phyloP scores from a whole-genome alignment of 37 sponge, comb jelly and placozoan species.

The Crambe crambe region DNA sequence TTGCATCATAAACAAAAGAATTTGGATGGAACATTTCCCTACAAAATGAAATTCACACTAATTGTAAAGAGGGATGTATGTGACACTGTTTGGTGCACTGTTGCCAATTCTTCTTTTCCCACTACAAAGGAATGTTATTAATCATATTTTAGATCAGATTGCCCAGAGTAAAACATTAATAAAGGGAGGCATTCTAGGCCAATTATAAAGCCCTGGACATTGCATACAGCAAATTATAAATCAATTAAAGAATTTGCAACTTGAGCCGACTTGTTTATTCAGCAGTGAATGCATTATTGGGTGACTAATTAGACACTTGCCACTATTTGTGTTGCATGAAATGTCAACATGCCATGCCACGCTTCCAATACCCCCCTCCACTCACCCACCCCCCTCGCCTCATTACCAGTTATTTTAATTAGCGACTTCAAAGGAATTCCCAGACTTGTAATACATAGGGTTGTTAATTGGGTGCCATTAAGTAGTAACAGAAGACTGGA shows the following conservation, averaged over 20 bases:
- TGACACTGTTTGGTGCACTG: no score
- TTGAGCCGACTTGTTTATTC: not conserved
- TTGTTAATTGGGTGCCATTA: no score
- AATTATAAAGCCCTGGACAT: not conserved
- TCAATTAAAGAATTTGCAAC: not conserved
- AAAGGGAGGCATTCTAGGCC: not conserved
- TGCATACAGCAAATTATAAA: not conserved
- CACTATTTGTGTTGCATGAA: no score
- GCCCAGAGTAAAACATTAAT: not conserved
- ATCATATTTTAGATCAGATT: not conserved
- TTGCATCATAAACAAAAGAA: no score
- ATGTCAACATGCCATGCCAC: no score
- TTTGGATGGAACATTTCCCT: no score
- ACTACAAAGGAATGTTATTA: not conserved
- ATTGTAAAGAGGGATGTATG: no score
- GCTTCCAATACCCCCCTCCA: not conserved
- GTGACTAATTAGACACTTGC: not conserved
- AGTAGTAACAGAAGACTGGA: no score
- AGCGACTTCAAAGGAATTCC: conserved; percentile 34
- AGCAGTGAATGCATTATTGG: not conserved
- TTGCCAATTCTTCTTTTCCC: not conserved
- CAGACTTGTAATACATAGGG: no score
- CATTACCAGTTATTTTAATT: conserved; percentile 16
- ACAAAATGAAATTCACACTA: no score
- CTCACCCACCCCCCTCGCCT: not conserved